A percentile compares a stretch with the other conserved stretches of the same genome.
These are phyloP conservation scores for Hypomecis atomaria DNA, from an alignment of 2,888 invertebrate genomes.

Conservation along the genomic window DNA sequence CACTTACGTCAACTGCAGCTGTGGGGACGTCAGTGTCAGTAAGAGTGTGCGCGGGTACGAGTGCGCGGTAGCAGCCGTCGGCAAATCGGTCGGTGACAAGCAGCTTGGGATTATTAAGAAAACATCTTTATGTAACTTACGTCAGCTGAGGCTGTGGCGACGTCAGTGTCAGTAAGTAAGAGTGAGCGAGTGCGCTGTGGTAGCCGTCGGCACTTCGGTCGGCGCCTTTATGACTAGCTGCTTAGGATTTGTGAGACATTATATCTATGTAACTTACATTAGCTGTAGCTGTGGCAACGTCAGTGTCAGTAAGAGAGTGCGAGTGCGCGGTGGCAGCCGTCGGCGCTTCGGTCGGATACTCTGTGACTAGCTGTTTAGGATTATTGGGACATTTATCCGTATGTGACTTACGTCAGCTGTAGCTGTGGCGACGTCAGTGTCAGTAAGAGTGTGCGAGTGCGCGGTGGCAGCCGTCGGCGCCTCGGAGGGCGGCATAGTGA, in stretches of 20 bases:
- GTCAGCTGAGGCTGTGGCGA: too few species aligned
- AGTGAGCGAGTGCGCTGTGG: neutral
- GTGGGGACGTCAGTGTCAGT: too few species aligned
- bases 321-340: neutral
- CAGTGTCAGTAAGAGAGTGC: constrained; percentile 1
- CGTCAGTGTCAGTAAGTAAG: too few species aligned
- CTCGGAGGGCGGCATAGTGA: constrained; percentile 90
- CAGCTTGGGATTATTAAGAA: too few species aligned
- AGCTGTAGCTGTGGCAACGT: neutral
- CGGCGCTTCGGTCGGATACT: constrained; percentile 42
- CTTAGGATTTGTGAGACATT: neutral
- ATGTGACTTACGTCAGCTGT: constrained; percentile 71
- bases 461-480: constrained; percentile 90
- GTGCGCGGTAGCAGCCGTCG: too few species aligned
- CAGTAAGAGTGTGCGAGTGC: constrained; percentile 93
- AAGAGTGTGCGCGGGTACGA: too few species aligned
- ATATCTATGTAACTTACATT: neutral
- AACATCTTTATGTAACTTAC: too few species aligned
- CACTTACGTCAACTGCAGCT: too few species aligned
- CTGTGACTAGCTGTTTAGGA: neutral
- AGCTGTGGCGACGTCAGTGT: constrained; percentile 93
- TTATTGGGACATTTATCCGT: neutral
- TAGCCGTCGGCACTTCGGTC: neutral
- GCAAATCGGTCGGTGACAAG: too few species aligned
- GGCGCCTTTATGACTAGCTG: too few species aligned